Evolutionary conservation across 30 jellyfish, hydroid and myxozoan species (phyloP).

Genomic region (Chrysaora quinquecirrha): DNA sequence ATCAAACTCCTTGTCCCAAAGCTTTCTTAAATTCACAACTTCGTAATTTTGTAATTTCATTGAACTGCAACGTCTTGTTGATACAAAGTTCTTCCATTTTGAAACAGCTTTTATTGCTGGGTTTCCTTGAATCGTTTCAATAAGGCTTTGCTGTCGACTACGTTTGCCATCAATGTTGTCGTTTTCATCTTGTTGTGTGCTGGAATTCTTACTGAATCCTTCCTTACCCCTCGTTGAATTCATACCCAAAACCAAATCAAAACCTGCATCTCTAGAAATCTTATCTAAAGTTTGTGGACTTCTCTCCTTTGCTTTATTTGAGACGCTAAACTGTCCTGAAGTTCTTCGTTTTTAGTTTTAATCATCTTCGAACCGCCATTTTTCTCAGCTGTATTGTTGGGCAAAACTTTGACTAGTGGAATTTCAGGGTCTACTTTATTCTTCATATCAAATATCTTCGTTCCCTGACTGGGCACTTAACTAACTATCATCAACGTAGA

Average conservation of each 20-base stretch:
- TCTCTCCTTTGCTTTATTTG: neutral
- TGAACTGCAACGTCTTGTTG: slow-evolving; percentile 13
- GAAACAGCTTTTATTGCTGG: slow-evolving; percentile 49
- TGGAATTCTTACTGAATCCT: too few relatives aligned
- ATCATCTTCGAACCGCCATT: slow-evolving; percentile 38
- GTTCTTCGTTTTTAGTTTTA: slow-evolving; percentile 31
- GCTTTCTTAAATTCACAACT: slow-evolving; percentile 14
- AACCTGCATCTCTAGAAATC: neutral
- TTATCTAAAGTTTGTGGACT: neutral
- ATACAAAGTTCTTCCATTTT: slow-evolving; percentile 41
- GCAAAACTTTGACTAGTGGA: slow-evolving; percentile 31
- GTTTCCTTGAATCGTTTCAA: neutral
- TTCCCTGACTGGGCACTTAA: neutral
- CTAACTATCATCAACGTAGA: neutral
- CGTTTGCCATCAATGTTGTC: too few relatives aligned
- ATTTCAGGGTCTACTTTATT: slow-evolving; percentile 40
- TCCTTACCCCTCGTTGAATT: neutral
- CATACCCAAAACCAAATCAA: neutral
- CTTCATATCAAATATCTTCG: slow-evolving; percentile 28
- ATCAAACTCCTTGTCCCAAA: slow-evolving; percentile 2
- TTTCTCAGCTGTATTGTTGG: slow-evolving; percentile 15
- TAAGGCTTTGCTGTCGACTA: neutral
- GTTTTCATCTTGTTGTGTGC: too few relatives aligned
- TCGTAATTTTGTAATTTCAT: slow-evolving; percentile 21
- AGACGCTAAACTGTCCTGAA: slow-evolving; percentile 6